Percentiles rank a stretch among this genome's conserved stretches.
These are phyloP conservation scores for Rhabdomys pumilio DNA, from an alignment of 2,797 vertebrate genomes.

Conservation along the genomic window DNA sequence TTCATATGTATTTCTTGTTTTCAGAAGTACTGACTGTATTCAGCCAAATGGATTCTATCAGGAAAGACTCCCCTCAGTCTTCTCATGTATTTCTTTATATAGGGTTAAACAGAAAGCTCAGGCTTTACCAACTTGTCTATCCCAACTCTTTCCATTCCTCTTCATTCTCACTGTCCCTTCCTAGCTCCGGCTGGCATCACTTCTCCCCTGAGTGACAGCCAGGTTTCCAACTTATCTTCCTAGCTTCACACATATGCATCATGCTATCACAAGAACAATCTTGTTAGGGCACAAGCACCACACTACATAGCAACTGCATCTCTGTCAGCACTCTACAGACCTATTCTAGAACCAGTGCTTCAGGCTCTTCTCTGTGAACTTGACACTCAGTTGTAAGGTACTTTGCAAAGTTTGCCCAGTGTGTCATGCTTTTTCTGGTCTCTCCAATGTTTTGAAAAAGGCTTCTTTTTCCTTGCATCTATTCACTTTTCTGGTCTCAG, in stretches of 20 bases:
- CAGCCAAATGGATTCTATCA: neutral
- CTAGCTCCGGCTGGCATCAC: neutral
- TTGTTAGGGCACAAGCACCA: neutral
- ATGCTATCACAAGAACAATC: neutral
- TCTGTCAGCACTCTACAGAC: neutral
- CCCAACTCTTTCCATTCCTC: neutral
- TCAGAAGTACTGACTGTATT: neutral
- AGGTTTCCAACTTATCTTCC: neutral
- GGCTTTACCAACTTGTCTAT: neutral
- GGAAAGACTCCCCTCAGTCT: neutral
- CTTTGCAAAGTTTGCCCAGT: neutral
- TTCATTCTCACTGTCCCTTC: neutral
- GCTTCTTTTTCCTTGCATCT: neutral
- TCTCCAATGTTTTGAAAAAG: neutral
- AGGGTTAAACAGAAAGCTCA: neutral
- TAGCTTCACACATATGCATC: neutral
- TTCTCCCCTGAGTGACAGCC: too few species aligned
- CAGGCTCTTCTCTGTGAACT: neutral
- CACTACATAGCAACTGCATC: accelerated
- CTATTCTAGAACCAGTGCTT: neutral
- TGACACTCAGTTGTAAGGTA: neutral
- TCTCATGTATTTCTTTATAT: neutral
- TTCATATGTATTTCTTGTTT: neutral
- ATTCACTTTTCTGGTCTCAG: slow-evolving; percentile 4
- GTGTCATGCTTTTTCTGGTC: neutral